Evolutionary conservation across 2,113 vertebrate genomes (phyloP), one percentile per base, ranked within the genome.

Genomic region (Cairina moschata): DNA sequence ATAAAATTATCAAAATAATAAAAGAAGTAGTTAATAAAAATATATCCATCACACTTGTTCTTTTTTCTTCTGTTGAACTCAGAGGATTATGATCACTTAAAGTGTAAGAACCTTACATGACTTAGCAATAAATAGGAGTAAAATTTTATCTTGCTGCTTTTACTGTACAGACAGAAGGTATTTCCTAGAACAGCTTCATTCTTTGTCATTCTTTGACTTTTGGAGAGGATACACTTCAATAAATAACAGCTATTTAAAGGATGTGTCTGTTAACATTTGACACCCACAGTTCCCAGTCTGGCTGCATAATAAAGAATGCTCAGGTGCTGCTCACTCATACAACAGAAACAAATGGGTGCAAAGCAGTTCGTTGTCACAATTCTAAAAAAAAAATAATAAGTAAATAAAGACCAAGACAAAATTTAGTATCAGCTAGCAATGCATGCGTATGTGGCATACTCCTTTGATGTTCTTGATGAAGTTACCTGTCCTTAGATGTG

Each of bases 401-500:
- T 32, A 14, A 32, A 32, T 32, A 65, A 80, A 28, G 15, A 56
- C 5, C 7, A 55, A 52, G 36, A 9, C 12, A 79, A 66, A 91
- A 52, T 8, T 25, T 7, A 59, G 8, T 44, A 42, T n/a, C 66
- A 36, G 12, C 15, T 26, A 16, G 10, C 23, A 31, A 46, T 13
- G 3, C 31, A 17, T 38, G 8, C 0, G 0, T 40, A 17, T 60
- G 25, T 60, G 46, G 13, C 44, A 22, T 9, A 3, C 67, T 48
- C 25, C 29, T 86, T 25, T 75, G 13, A 40, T 86, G 55, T 23
- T 91, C 25, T 28, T 91, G 13, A 40, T 75, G 31, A 23, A 50
- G 9, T 32, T 1, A 0, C 31, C 13, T 69, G 17, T 63, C 31
- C 11, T 32, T 76, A 46, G 38, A 36, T 5, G 6, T 11, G 14